Conservation (phyloP, 2,113 vertebrate genomes). For the Leptodactylus fuscus region DNA sequence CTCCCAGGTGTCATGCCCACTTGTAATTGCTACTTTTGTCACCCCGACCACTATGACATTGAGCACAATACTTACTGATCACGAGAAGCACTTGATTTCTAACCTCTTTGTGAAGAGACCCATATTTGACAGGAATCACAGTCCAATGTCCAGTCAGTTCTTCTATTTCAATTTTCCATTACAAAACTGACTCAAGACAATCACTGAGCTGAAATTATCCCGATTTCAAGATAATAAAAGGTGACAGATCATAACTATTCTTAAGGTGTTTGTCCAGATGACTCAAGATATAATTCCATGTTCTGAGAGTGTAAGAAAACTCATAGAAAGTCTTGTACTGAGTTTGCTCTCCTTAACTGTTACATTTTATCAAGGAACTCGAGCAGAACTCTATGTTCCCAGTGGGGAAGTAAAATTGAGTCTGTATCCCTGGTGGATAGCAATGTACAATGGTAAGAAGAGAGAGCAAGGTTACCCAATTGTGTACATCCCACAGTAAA, state of each 20-base stretch:
- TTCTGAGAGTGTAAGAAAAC: background rate
- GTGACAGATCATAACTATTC: conserved; percentile 4
- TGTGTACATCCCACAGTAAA: conserved; percentile 11
- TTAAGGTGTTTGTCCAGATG: background rate
- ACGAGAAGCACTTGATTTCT: too few relatives aligned
- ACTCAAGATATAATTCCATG: background rate
- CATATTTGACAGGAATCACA: background rate
- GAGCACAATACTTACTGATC: too few relatives aligned
- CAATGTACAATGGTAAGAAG: conserved; percentile 14
- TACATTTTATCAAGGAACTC: background rate
- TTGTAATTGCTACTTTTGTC: too few relatives aligned
- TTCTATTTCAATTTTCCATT: background rate
- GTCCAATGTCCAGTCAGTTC: background rate
- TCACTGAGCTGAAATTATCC: background rate
- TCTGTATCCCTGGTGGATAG: conserved; percentile 20
- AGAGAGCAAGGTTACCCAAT: conserved; percentile 29
- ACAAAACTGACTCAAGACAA: background rate
- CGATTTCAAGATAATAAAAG: background rate
- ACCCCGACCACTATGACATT: too few relatives aligned
- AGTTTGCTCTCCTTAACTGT: background rate
- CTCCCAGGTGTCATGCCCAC: too few relatives aligned
- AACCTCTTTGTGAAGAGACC: too few relatives aligned
- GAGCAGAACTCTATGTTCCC: conserved; percentile 4
- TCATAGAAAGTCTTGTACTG: background rate
- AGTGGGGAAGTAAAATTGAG: background rate